These are phyloP conservation scores for Pseudorhombus dupliciocellatus DNA, from an alignment of 2,113 vertebrate species.

Conservation along the genomic window DNA sequence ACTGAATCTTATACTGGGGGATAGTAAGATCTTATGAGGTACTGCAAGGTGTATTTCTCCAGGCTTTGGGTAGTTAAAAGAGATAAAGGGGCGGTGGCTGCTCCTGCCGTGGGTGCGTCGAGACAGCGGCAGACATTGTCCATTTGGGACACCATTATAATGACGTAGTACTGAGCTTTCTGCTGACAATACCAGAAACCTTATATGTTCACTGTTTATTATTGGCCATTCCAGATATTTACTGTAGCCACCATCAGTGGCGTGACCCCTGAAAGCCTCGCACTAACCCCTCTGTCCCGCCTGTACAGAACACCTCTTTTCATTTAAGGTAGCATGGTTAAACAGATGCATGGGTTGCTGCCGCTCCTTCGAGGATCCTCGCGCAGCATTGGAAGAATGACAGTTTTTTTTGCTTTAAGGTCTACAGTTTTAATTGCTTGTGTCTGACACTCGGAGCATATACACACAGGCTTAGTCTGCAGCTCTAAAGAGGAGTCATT, in stretches of 20 bases:
- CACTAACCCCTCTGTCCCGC: conserved; percentile 42
- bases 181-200: conserved; percentile 69
- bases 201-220: conserved; percentile 71
- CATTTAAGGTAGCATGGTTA: conserved; percentile 2
- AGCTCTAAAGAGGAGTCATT: conserved; percentile 22
- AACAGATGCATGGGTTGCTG: conserved; percentile 28
- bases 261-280: conserved; percentile 61
- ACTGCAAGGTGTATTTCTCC: conserved; percentile 47
- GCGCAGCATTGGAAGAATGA: conserved; percentile 8
- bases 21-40: conserved; percentile 46
- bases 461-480: conserved; percentile 22
- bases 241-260: conserved; percentile 59
- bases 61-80: conserved; percentile 55
- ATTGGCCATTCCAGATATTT: conserved; percentile 75
- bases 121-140: conserved; percentile 63
- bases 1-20: conserved; percentile 37
- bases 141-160: conserved; percentile 67
- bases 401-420: conserved; percentile 38
- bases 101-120: conserved; percentile 41
- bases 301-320: conserved; percentile 23
- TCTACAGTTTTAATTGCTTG: conserved; percentile 49
- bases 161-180: conserved; percentile 61
- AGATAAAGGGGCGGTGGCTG: conserved; percentile 53
- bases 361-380: conserved; percentile 5
- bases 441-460: conserved; percentile 32